phyloP scores from a whole-genome alignment of 2,797 vertebrate genomes.

The Merluccius polli region DNA sequence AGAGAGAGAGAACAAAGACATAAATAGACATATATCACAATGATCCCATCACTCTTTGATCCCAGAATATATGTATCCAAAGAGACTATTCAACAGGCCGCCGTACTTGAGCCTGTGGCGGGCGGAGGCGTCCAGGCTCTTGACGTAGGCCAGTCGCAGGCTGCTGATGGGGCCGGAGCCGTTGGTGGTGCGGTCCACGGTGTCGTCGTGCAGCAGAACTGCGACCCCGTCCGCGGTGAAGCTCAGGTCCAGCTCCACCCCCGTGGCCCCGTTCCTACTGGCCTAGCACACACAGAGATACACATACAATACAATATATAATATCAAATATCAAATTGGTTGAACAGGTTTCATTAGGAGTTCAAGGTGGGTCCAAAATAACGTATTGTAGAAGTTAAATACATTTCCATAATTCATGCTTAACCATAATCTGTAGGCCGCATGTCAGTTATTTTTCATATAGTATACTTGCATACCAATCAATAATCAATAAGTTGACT shows the following conservation, averaged over 20 bases:
- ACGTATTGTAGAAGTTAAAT: not conserved
- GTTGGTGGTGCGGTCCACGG: constrained; percentile 88
- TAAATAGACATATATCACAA: too few species aligned
- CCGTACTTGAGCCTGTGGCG: constrained; percentile 83
- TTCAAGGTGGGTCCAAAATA: not conserved
- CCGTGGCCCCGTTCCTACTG: constrained; percentile 82
- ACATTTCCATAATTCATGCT: not conserved
- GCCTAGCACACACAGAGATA: constrained; percentile 73
- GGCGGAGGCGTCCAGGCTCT: constrained; percentile 81
- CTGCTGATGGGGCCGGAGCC: constrained; percentile 79
- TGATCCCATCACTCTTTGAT: not conserved
- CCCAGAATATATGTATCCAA: too few species aligned
- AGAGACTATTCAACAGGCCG: constrained; percentile 56
- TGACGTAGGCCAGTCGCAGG: constrained; percentile 78
- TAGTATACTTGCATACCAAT: not conserved
- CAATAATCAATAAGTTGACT: too few species aligned
- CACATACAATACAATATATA: not conserved
- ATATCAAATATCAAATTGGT: not conserved
- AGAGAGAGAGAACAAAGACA: constrained; percentile 1
- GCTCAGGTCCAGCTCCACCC: constrained; percentile 88
- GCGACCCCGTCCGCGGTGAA: constrained; percentile 85
- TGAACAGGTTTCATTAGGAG: not conserved
- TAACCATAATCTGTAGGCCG: not conserved
- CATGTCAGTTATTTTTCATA: not conserved
- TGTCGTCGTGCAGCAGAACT: constrained; percentile 89